phyloP scores from a whole-genome alignment of 1,140 invertebrate genomes.

The Steinernema feltiae region DNA sequence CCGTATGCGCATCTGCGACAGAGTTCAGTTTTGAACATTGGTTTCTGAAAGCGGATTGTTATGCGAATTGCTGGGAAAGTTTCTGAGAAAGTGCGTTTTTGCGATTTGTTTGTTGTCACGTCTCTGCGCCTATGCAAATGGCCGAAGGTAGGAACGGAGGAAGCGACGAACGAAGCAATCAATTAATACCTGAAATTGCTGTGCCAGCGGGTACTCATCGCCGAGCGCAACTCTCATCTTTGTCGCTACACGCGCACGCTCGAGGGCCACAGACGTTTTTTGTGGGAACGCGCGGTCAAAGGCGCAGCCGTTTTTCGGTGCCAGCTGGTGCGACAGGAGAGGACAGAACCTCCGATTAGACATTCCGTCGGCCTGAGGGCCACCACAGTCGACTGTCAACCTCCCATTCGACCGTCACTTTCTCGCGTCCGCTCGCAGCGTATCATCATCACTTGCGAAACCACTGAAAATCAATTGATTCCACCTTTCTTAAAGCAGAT shows the following conservation, averaged over 20 bases:
- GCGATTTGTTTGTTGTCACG: too few relatives aligned
- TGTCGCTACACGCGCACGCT: constrained; percentile 7
- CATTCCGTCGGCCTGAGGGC: not conserved
- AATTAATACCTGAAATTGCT: constrained; percentile 12
- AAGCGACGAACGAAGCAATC: not conserved
- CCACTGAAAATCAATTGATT: too few relatives aligned
- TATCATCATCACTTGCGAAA: not conserved
- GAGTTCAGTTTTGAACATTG: too few relatives aligned
- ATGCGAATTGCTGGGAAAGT: too few relatives aligned
- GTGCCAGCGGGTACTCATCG: constrained; percentile 13
- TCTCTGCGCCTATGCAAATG: not conserved
- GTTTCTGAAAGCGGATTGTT: too few relatives aligned
- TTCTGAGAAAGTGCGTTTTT: too few relatives aligned
- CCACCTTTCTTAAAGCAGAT: not conserved
- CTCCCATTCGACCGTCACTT: not conserved
- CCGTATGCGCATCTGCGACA: too few relatives aligned
- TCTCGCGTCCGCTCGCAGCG: not conserved
- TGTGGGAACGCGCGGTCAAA: constrained; percentile 2
- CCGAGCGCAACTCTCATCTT: not conserved
- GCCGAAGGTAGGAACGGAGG: not conserved
- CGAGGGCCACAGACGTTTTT: constrained; percentile 14
- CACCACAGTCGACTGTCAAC: not conserved
- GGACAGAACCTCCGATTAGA: not conserved
- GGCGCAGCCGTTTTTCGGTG: constrained; percentile 11
- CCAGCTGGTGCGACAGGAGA: constrained; percentile 7